Evolutionary conservation across 2,797 vertebrate species (phyloP).

Genomic region (Neosilurus mollespiculum): DNA sequence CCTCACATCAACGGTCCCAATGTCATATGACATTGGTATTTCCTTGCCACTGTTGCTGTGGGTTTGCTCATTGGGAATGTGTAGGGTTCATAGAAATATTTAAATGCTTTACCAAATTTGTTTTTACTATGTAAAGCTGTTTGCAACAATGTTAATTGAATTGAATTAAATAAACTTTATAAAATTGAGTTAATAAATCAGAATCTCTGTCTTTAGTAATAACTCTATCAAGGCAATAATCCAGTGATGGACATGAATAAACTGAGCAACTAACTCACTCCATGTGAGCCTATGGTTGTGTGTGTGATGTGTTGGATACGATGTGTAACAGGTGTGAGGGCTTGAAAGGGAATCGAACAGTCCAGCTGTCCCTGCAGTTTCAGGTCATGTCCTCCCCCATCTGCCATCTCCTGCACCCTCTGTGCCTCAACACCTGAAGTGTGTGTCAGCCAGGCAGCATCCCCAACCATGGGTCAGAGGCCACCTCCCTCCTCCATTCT

Average conservation of each 20-base stretch:
- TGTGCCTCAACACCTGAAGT: conserved; percentile 59
- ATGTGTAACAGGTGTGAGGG: conserved; percentile 82
- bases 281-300: conserved; percentile 47
- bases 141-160: too few relatives aligned
- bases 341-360: conserved; percentile 61
- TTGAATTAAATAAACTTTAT: background rate
- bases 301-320: conserved; percentile 73
- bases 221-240: background rate
- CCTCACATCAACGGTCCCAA: too few relatives aligned
- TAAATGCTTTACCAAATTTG: too few relatives aligned
- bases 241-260: conserved; percentile 25
- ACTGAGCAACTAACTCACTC: background rate
- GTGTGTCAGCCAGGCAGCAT: conserved; percentile 52
- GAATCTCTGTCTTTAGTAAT: background rate
- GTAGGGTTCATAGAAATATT: too few relatives aligned
- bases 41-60: too few relatives aligned
- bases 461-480: conserved; percentile 67
- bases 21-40: too few relatives aligned
- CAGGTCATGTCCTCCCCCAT: conserved; percentile 72
- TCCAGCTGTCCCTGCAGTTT: conserved; percentile 78
- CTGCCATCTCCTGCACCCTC: conserved; percentile 61
- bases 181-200: background rate
- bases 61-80: too few relatives aligned
- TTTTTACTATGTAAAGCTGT: too few relatives aligned
- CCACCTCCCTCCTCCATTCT: conserved; percentile 48